Base-by-base conservation (phyloP, 2,888 invertebrate species). In the Sepioteuthis lessoniana region DNA sequence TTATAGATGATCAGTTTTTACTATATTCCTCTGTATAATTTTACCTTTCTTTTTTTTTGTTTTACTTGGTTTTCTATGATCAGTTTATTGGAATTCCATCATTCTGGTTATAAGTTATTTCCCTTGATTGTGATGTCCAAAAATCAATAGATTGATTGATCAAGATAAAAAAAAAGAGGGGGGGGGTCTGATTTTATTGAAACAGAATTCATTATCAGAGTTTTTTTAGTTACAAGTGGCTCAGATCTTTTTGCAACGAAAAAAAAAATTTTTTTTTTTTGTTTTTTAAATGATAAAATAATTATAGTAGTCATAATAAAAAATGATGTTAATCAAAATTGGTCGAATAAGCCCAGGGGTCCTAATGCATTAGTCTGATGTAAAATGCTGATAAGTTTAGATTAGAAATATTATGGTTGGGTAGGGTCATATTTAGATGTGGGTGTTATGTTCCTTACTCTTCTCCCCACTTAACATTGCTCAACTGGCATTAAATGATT, bases 121-220 rank as follows among this genome's bases (percentile, higher is more conserved):
- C 76, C n/a, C n/a, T 76, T 76, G n/a, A 13, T 13, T 76, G 76
- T 76, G 76, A 76, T n/a, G 76, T 76, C 76, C 76, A n/a, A 76
- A 76, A n/a, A 76, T 76, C 76, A n/a, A 76, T 76, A 76, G 76
- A 76, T 76, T 76, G 76, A 76, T 76, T 76, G 76, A n/a, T 76
- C 76, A 76, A 76, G 76, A 76, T 76, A n/a, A 76, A 16, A 76
- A 76, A 60, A 76, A 76, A 76, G n/a, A n/a, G n/a, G n/a, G n/a
- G n/a, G n/a, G n/a, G n/a, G 10, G n/a, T n/a, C n/a, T n/a, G 76
- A 76, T 76, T 13, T 76, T 76, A 76, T 76, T 76, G 76, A 76
- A 76, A n/a, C n/a, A 76, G 76, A 76, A 76, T 76, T 76, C 76
- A 76, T n/a, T 31, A 76, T 76, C 76, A n/a, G 31, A 42, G 7